A percentile compares a stretch with the other conserved stretches of the same genome.
These are phyloP conservation scores for Orthonevra nobilis DNA, from an alignment of 2,888 invertebrate genomes.

Conservation along the genomic window DNA sequence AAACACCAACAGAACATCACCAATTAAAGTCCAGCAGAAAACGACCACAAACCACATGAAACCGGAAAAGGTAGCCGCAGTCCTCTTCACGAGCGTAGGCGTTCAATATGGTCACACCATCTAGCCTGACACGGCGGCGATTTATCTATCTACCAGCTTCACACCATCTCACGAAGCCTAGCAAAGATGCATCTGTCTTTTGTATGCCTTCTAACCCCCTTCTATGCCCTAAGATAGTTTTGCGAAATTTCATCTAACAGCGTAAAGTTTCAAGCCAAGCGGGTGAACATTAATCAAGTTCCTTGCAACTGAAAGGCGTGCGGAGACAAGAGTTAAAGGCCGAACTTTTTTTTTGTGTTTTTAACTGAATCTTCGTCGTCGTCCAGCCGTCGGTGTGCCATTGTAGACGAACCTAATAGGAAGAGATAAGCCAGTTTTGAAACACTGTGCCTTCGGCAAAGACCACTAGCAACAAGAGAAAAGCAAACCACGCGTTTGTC, in stretches of 20 bases:
- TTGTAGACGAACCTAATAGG: slow-evolving; percentile 47
- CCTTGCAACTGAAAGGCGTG: slow-evolving; percentile 15
- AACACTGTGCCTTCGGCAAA: slow-evolving; percentile 5
- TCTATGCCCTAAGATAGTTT: slow-evolving; percentile 54
- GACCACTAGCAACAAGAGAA: slow-evolving; percentile 1
- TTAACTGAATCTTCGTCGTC: slow-evolving; percentile 51
- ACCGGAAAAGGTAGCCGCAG: slow-evolving; percentile 64
- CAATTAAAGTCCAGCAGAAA: slow-evolving; percentile 68
- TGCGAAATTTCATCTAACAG: slow-evolving; percentile 60
- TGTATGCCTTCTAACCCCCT: slow-evolving; percentile 7
- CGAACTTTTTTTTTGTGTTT: slow-evolving; percentile 50
- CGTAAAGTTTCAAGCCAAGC: slow-evolving; percentile 42
- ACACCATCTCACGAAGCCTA: slow-evolving; percentile 49
- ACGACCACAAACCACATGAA: slow-evolving; percentile 65
- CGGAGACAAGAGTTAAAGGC: slow-evolving; percentile 25
- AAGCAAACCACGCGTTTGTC: slow-evolving; percentile 55
- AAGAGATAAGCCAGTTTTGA: slow-evolving; percentile 57
- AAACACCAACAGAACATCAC: slow-evolving; percentile 39
- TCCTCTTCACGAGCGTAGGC: slow-evolving; percentile 50
- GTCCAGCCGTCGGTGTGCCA: neutral
- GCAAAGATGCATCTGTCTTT: slow-evolving; percentile 5
- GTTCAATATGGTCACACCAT: slow-evolving; percentile 66
- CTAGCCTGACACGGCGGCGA: slow-evolving; percentile 48
- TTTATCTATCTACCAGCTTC: slow-evolving; percentile 62
- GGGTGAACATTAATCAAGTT: slow-evolving; percentile 63